Evolutionary conservation across 1,140 invertebrate species (phyloP).

Genomic region (Eriocheir sinensis): DNA sequence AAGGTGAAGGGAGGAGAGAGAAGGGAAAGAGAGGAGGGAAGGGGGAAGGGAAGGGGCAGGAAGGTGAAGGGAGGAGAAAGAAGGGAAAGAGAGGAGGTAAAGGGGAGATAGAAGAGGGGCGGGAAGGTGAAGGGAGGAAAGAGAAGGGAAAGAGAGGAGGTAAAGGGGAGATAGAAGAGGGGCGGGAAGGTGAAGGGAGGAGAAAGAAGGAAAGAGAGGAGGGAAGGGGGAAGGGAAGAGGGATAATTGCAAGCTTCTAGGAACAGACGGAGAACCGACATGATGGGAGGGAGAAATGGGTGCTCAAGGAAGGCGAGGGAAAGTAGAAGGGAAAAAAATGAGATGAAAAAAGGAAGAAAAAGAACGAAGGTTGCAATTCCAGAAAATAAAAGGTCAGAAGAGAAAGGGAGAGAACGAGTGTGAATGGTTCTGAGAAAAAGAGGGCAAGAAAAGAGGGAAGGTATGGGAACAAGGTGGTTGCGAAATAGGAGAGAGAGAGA

Average conservation of each 20-base stretch:
- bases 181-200: not conserved
- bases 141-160: not conserved
- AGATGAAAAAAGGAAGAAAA: not conserved
- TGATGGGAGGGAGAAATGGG: too few species aligned
- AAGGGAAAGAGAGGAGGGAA: too few species aligned
- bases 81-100: not conserved
- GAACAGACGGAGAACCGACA: too few species aligned
- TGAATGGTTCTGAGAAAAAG: not conserved
- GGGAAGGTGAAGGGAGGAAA: too few species aligned
- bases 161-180: not conserved
- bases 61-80: too few species aligned
- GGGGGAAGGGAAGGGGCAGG: too few species aligned
- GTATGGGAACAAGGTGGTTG: too few species aligned
- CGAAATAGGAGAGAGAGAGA: not conserved
- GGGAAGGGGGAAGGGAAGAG: not conserved
- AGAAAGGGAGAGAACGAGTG: not conserved
- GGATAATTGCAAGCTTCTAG: too few species aligned
- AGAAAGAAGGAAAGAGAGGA: not conserved
- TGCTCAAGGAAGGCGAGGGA: too few species aligned
- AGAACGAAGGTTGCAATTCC: not conserved
- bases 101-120: not conserved
- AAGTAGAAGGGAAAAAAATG: not conserved
- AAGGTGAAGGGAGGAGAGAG: too few species aligned
- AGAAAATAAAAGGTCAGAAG: not conserved
- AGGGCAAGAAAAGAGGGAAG: not conserved